phyloP scores from a whole-genome alignment of 2,113 vertebrate genomes.

The Ancistrus triradiatus region DNA sequence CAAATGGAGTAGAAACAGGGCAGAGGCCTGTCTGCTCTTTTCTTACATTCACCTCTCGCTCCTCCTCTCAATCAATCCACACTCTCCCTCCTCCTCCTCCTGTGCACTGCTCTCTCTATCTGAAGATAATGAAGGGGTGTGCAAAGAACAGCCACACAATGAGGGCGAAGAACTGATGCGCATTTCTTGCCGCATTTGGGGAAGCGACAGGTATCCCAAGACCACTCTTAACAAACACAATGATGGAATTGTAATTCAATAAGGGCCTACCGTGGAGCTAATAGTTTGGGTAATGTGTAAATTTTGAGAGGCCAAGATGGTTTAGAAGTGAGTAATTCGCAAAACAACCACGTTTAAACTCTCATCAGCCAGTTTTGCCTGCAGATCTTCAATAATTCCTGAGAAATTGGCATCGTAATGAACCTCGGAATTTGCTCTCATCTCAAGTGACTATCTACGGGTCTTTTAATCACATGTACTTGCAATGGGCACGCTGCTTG shows the following conservation, averaged over 20 bases:
- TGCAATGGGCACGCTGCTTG: constrained; percentile 41
- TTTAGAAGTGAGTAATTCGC: constrained; percentile 46
- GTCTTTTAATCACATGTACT: constrained; percentile 44
- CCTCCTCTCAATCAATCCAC: neutral
- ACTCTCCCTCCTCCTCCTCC: neutral
- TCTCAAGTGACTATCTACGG: constrained; percentile 46
- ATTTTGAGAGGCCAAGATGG: constrained; percentile 49
- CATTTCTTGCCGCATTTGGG: neutral
- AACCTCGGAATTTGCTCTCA: constrained; percentile 49
- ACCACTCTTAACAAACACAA: constrained; percentile 38
- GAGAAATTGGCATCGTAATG: constrained; percentile 51
- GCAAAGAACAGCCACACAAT: constrained; percentile 11
- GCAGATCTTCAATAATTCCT: constrained; percentile 44
- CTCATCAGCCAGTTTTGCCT: constrained; percentile 46
- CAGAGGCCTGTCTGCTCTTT: constrained; percentile 28
- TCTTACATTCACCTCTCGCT: constrained; percentile 18
- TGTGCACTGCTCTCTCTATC: neutral
- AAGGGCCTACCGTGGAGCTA: constrained; percentile 44
- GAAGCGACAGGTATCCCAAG: constrained; percentile 29
- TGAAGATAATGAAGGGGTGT: constrained; percentile 38
- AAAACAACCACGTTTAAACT: constrained; percentile 46
- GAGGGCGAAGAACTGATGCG: constrained; percentile 31
- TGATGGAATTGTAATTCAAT: constrained; percentile 41
- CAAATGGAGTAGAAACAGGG: constrained; percentile 34
- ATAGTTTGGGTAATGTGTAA: constrained; percentile 46